phyloP scores from a whole-genome alignment of 2,113 vertebrate genomes.

The Pygoscelis adeliae region DNA sequence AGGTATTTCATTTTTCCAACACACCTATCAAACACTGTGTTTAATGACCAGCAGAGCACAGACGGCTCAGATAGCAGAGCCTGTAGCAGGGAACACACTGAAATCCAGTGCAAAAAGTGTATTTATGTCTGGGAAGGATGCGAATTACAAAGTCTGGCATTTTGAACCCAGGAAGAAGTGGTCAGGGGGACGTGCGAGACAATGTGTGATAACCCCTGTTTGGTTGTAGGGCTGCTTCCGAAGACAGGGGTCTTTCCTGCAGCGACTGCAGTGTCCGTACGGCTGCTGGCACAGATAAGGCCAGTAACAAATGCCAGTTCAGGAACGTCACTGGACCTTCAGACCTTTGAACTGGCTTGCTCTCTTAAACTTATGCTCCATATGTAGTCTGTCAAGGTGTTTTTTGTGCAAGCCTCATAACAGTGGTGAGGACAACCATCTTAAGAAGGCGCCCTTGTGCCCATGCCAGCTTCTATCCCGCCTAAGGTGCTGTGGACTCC shows the following conservation, averaged over 20 bases:
- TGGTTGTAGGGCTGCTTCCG: neutral
- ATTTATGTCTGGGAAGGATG: neutral
- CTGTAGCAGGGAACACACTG: neutral
- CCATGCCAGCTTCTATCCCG: neutral
- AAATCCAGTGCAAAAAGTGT: neutral
- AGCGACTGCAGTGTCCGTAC: rapidly evolving
- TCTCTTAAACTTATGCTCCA: neutral
- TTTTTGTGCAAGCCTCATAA: neutral
- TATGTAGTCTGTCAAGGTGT: neutral
- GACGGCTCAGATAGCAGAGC: neutral
- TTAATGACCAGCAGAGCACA: neutral
- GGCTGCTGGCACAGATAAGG: neutral
- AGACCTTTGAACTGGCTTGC: neutral
- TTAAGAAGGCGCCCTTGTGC: neutral
- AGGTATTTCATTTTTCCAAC: neutral
- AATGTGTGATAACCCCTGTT: neutral
- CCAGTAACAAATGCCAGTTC: neutral
- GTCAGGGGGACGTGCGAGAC: neutral
- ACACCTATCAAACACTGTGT: neutral
- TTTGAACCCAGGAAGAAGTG: neutral
- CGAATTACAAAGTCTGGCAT: rapidly evolving
- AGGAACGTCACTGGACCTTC: neutral
- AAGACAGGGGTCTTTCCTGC: neutral
- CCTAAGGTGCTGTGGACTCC: no score
- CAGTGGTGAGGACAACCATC: neutral